A percentile compares a stretch with the other conserved stretches of the same genome.
These are phyloP conservation scores for Vicugna pacos DNA, from an alignment of 2,113 vertebrate genomes.

Conservation along the genomic window DNA sequence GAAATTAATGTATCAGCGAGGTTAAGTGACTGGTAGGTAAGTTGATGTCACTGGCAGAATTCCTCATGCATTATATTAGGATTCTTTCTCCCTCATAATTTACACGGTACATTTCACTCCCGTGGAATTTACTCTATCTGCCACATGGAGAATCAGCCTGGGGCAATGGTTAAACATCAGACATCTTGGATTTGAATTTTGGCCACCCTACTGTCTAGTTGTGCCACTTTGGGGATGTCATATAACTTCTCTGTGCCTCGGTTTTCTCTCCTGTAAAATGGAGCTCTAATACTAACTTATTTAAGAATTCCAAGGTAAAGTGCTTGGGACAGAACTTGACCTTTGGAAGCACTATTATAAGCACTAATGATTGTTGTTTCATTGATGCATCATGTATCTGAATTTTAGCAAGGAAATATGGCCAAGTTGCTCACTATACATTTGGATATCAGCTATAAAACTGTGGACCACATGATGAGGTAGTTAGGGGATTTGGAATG, in stretches of 20 bases:
- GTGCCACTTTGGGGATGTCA: background rate
- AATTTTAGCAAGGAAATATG: constrained; percentile 54
- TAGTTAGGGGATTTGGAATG: background rate
- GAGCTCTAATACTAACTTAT: background rate
- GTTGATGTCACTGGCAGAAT: constrained; percentile 44
- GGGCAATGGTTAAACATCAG: background rate
- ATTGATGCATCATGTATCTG: background rate
- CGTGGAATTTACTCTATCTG: background rate
- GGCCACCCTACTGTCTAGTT: background rate
- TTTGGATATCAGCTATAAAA: constrained; percentile 52
- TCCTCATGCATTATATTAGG: background rate
- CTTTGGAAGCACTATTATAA: constrained; percentile 39
- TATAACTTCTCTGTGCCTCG: background rate
- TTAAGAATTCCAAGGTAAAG: background rate
- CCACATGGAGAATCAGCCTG: background rate
- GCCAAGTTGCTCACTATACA: background rate
- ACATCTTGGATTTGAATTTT: background rate
- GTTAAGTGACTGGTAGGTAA: background rate
- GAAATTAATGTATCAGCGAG: constrained; percentile 9
- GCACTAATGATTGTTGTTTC: background rate
- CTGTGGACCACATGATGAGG: background rate
- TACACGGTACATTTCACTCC: background rate
- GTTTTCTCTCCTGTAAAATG: constrained; percentile 51
- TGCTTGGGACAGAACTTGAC: background rate
- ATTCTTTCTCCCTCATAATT: background rate